Evolutionary conservation across 2,797 vertebrate species (phyloP).

Genomic region (Crenuchus spilurus): DNA sequence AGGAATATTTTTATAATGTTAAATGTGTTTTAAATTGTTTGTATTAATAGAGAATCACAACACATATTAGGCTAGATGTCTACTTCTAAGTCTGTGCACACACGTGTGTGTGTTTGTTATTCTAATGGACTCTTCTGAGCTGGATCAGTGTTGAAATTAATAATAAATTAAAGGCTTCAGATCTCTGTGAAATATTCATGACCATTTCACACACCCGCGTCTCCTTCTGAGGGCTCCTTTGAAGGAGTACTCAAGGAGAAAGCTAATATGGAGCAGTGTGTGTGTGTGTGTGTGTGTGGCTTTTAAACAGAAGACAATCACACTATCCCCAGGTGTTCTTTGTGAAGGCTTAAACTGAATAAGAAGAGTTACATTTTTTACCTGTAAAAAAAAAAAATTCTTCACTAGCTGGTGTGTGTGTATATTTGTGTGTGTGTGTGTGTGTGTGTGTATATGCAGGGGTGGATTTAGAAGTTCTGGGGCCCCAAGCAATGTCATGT

Average conservation of each 20-base stretch:
- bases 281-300: conserved; percentile 25
- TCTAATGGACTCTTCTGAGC: conserved; percentile 18
- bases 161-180: conserved; percentile 35
- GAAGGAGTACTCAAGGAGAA: neutral
- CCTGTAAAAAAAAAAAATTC: too few relatives aligned
- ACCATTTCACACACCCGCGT: neutral
- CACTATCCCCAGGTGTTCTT: neutral
- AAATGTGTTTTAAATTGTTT: too few relatives aligned
- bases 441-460: too few relatives aligned
- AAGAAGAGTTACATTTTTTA: neutral
- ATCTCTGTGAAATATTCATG: conserved; percentile 45
- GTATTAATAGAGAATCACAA: too few relatives aligned
- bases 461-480: too few relatives aligned
- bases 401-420: too few relatives aligned
- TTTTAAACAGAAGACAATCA: neutral
- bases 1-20: neutral
- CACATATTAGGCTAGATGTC: neutral
- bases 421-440: too few relatives aligned
- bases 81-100: neutral
- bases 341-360: neutral
- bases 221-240: neutral
- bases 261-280: conserved; percentile 17
- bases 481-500: too few relatives aligned
- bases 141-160: conserved; percentile 24
- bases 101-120: conserved; percentile 8